These are phyloP conservation scores for Drosophila kambysellisi DNA, from an alignment of 2,888 invertebrate species.

Conservation along the genomic window DNA sequence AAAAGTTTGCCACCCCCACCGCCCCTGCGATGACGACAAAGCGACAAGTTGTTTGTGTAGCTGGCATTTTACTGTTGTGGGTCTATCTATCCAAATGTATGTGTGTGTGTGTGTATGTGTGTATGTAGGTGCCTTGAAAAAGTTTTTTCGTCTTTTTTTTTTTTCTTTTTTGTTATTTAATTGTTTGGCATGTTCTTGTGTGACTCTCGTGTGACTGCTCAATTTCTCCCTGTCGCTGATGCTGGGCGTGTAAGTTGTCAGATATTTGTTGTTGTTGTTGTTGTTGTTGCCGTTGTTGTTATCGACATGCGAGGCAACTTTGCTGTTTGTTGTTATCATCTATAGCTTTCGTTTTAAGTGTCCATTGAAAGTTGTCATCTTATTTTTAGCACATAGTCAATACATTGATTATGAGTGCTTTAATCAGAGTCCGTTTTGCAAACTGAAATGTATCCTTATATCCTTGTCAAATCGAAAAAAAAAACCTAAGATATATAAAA, in stretches of 20 bases:
- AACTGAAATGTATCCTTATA: not conserved
- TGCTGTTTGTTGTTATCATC: slow-evolving; percentile 15
- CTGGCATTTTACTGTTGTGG: slow-evolving; percentile 16
- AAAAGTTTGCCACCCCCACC: slow-evolving; percentile 63
- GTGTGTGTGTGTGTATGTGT: slow-evolving; percentile 4
- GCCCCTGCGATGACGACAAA: slow-evolving; percentile 36
- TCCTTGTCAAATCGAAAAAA: not conserved
- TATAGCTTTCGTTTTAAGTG: slow-evolving; percentile 58
- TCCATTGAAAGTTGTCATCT: slow-evolving; percentile 56
- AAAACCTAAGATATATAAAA: not conserved
- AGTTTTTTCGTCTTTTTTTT: slow-evolving; percentile 47
- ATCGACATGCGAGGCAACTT: slow-evolving; percentile 34
- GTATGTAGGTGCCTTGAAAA: slow-evolving; percentile 52
- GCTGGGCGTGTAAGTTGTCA: slow-evolving; percentile 17
- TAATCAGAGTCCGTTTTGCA: not conserved
- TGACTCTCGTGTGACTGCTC: slow-evolving; percentile 51
- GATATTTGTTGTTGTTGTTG: slow-evolving; percentile 18
- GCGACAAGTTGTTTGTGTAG: slow-evolving; percentile 66
- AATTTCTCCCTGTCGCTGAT: slow-evolving; percentile 38
- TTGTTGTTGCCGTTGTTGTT: slow-evolving; percentile 32
- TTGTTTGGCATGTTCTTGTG: slow-evolving; percentile 56
- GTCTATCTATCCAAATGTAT: not conserved
- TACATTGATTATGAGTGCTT: not conserved
- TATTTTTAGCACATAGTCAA: slow-evolving; percentile 21
- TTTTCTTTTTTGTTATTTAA: slow-evolving; percentile 65